Evolutionary conservation across 2,797 vertebrate genomes (phyloP).

Genomic region (Odontamblyopus lacepedii): DNA sequence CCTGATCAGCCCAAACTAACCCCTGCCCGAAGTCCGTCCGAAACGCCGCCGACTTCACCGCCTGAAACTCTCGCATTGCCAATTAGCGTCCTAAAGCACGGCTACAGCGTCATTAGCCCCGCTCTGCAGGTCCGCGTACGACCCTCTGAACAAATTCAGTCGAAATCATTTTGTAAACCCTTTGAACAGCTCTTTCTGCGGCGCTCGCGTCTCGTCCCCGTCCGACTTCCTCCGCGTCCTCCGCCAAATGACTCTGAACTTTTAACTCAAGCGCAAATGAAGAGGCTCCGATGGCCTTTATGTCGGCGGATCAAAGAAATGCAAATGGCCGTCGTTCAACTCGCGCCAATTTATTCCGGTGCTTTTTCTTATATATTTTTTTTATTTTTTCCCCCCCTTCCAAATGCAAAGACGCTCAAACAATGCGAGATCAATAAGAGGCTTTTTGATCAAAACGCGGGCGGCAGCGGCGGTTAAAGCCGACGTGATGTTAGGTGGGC

Average conservation of each 20-base stretch:
- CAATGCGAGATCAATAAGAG: constrained; percentile 27
- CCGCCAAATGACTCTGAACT: neutral
- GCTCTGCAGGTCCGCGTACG: neutral
- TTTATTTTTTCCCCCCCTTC: constrained; percentile 9
- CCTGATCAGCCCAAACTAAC: no score
- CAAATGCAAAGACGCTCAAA: constrained; percentile 34
- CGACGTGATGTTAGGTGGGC: constrained; percentile 20
- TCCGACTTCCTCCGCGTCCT: neutral
- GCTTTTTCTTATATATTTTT: constrained; percentile 4
- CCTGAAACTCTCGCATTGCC: neutral
- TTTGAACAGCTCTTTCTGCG: neutral
- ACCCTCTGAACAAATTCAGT: neutral
- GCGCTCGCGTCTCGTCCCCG: neutral
- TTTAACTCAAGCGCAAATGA: constrained; percentile 9
- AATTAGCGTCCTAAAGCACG: neutral
- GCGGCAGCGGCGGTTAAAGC: constrained; percentile 22
- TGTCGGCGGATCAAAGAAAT: constrained; percentile 52
- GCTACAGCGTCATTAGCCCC: no score
- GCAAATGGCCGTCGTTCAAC: constrained; percentile 43
- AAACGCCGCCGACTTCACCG: neutral
- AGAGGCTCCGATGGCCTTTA: constrained; percentile 12
- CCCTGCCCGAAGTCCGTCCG: no score
- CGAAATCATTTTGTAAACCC: neutral
- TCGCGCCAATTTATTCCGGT: constrained; percentile 34
- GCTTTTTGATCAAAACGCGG: constrained; percentile 30